Evolutionary conservation across 2,888 invertebrate genomes (phyloP).

Genomic region (Cordilura impudica): DNA sequence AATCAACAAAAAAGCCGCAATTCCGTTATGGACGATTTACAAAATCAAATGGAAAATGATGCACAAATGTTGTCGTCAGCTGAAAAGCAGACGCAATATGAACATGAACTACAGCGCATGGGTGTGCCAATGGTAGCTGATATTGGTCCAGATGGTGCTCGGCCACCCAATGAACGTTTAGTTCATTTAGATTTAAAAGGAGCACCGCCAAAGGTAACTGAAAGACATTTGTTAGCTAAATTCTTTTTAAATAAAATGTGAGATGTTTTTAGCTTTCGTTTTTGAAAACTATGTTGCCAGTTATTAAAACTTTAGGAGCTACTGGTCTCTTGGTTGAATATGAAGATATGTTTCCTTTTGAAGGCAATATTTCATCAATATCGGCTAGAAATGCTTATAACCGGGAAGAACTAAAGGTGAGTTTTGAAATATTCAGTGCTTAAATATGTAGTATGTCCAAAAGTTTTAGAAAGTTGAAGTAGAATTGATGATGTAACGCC

Average conservation of each 20-base stretch:
- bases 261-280: conserved; percentile 78
- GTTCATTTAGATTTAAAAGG: conserved; percentile 89
- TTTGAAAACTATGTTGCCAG: conserved; percentile 80
- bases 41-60: conserved; percentile 72
- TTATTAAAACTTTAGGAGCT: conserved; percentile 82
- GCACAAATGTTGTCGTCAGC: conserved; percentile 73
- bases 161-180: conserved; percentile 79
- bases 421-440: neutral
- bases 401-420: conserved; percentile 73
- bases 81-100: conserved; percentile 76
- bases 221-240: too few species aligned
- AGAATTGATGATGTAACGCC: too few species aligned
- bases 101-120: conserved; percentile 77
- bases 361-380: conserved; percentile 80
- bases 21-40: conserved; percentile 73
- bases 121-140: conserved; percentile 76
- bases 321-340: conserved; percentile 87
- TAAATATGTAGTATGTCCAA: too few species aligned
- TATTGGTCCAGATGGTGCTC: conserved; percentile 75
- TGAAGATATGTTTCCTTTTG: conserved; percentile 90
- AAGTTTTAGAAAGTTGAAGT: neutral
- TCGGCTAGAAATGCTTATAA: conserved; percentile 80
- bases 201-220: conserved; percentile 82
- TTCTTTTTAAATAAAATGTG: neutral
- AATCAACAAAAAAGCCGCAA: conserved; percentile 78